A percentile compares a stretch with the other conserved stretches of the same genome.
Conservation (phyloP, 1,140 invertebrate genomes). For the Pachypeltis micranthus region DNA sequence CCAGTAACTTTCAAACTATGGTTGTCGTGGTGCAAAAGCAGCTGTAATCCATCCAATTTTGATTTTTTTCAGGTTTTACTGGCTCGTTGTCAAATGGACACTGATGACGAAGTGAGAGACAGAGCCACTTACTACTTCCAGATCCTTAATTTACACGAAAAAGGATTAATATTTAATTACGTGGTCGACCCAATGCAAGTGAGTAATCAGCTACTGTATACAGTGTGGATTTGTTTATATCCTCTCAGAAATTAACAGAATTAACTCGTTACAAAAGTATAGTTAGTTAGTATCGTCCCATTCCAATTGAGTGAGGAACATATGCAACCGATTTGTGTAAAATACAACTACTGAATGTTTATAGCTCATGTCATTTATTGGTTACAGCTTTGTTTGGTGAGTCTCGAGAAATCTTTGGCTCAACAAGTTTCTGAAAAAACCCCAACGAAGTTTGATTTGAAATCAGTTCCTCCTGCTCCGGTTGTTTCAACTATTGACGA, state of each 20-base stretch:
- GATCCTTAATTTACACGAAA: slow-evolving; percentile 57
- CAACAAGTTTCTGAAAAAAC: slow-evolving; percentile 68
- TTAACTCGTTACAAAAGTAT: too few relatives aligned
- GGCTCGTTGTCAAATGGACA: slow-evolving; percentile 85
- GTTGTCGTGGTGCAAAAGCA: too few relatives aligned
- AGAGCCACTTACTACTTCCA: slow-evolving; percentile 92
- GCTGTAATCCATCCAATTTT: too few relatives aligned
- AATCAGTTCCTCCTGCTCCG: slow-evolving; percentile 62
- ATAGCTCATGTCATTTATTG: neutral
- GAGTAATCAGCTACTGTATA: slow-evolving; percentile 17
- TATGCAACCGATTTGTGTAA: too few relatives aligned
- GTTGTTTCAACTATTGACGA: slow-evolving; percentile 40
- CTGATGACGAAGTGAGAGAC: slow-evolving; percentile 97
- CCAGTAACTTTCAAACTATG: neutral
- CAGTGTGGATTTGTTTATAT: neutral
- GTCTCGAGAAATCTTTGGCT: slow-evolving; percentile 72
- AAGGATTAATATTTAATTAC: slow-evolving; percentile 66
- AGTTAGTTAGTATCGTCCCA: too few relatives aligned
- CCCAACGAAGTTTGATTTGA: slow-evolving; percentile 76
- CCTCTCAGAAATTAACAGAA: neutral
- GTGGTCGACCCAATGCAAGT: slow-evolving; percentile 64
- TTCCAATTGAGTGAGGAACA: too few relatives aligned
- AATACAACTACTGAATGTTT: neutral
- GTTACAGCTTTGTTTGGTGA: slow-evolving; percentile 61
- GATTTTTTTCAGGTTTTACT: slow-evolving; percentile 47